Evolutionary conservation across 2,113 vertebrate species (phyloP).

Genomic region (Rhinolophus ferrumequinum): DNA sequence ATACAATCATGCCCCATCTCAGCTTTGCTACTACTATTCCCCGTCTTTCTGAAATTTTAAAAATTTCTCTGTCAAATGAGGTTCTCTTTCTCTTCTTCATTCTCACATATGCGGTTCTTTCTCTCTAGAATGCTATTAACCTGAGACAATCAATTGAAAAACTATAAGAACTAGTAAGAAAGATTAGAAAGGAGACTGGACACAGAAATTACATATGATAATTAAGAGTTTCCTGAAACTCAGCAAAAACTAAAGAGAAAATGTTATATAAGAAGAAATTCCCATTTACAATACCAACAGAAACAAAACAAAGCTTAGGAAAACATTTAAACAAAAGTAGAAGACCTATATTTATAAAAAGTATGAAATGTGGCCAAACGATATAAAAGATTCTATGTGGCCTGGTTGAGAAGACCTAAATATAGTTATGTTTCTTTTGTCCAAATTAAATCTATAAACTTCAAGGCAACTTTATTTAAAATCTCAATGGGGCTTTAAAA

Average conservation of each 20-base stretch:
- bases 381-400: neutral
- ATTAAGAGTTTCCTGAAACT: neutral
- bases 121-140: neutral
- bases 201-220: neutral
- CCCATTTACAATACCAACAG: neutral
- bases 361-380: neutral
- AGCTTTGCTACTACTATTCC: neutral
- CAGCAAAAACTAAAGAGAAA: neutral
- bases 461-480: neutral
- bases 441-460: conserved; percentile 23
- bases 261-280: neutral
- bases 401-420: neutral
- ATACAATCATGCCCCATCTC: neutral
- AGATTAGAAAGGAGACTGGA: neutral
- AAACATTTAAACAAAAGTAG: neutral
- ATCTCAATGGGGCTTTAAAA: neutral
- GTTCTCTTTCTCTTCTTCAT: neutral
- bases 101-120: neutral
- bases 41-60: neutral
- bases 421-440: neutral
- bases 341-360: neutral
- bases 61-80: neutral
- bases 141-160: neutral
- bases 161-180: neutral
- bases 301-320: neutral